phyloP scores from a whole-genome alignment of 2,113 vertebrate species.

The Nymphicus hollandicus region DNA sequence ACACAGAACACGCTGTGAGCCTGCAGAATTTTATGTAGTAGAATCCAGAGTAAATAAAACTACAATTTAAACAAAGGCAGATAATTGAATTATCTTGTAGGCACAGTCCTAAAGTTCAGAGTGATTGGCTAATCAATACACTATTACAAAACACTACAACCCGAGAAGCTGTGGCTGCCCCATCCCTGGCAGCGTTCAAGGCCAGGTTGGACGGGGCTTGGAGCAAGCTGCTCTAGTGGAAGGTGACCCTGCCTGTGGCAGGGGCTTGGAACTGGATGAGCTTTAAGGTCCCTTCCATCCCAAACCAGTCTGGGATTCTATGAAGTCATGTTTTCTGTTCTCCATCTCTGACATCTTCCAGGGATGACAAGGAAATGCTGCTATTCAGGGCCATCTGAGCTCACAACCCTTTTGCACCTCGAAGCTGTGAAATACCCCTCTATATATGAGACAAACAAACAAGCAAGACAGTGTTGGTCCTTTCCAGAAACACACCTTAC shows the following conservation, averaged over 20 bases:
- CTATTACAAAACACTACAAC: not conserved
- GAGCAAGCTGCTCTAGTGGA: not conserved
- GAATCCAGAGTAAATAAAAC: conserved; percentile 72
- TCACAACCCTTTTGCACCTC: not conserved
- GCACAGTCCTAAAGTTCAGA: conserved; percentile 66
- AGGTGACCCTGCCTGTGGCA: no score
- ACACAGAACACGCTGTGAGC: not conserved
- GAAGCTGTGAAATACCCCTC: not conserved
- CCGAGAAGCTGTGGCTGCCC: not conserved
- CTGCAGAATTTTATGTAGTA: conserved; percentile 24
- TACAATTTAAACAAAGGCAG: conserved; percentile 70
- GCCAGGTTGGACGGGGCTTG: not conserved
- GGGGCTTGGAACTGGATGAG: not conserved
- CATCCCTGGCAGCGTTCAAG: not conserved
- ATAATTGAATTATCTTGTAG: conserved; percentile 73
- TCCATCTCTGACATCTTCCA: not conserved
- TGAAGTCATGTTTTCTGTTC: not conserved
- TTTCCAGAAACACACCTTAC: accelerated
- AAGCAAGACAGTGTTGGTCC: not conserved
- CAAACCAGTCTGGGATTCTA: not conserved
- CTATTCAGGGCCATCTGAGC: not conserved
- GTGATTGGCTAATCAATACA: conserved; percentile 65
- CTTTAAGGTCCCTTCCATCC: not conserved
- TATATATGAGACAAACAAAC: accelerated
- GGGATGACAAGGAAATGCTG: accelerated